These are phyloP conservation scores for Leptopilina myrica DNA, from an alignment of 2,888 invertebrate species.

Conservation along the genomic window DNA sequence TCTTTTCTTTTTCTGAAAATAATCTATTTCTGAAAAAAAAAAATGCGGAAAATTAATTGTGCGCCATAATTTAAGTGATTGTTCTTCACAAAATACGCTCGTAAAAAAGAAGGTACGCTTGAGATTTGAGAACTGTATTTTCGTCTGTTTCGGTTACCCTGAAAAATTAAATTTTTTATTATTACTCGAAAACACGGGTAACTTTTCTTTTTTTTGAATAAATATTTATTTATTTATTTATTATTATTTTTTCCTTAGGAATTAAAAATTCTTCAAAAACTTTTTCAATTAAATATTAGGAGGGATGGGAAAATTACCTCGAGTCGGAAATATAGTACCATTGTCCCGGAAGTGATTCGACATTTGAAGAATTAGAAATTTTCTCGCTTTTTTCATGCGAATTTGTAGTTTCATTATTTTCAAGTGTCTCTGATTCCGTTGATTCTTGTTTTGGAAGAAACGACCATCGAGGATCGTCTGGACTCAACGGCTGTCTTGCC, in stretches of 20 bases:
- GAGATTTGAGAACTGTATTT: conserved; percentile 87
- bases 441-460: conserved; percentile 81
- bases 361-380: conserved; percentile 70
- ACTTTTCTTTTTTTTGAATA: no score
- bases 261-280: no score
- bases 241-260: no score
- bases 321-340: conserved; percentile 98
- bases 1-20: no score
- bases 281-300: background rate
- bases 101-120: conserved; percentile 98
- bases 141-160: conserved; percentile 88
- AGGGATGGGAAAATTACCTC: conserved; percentile 72
- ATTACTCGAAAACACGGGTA: background rate
- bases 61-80: conserved; percentile 3
- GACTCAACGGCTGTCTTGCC: conserved; percentile 79
- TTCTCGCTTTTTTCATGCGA: conserved; percentile 76
- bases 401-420: conserved; percentile 55
- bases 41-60: conserved; percentile 4
- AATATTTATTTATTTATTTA: no score
- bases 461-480: conserved; percentile 84
- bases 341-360: conserved; percentile 82
- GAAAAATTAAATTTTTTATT: conserved; percentile 47
- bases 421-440: conserved; percentile 58
- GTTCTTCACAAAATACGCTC: conserved; percentile 88
- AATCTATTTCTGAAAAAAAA: background rate